phyloP scores from a whole-genome alignment of 2,113 vertebrate species.

The Microcebus tavaratra region DNA sequence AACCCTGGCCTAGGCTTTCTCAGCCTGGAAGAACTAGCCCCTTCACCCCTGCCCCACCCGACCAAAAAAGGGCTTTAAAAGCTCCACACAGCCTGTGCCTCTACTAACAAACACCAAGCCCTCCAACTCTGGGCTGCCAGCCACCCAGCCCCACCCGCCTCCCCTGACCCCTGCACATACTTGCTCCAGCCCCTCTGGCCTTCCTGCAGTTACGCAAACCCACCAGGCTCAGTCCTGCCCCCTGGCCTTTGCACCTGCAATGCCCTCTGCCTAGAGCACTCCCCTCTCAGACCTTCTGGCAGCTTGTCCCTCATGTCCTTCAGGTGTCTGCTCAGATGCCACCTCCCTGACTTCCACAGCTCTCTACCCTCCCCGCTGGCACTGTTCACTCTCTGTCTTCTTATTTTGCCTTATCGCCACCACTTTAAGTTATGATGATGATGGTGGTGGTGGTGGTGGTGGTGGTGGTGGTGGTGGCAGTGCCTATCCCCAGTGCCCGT shows the following conservation, averaged over 20 bases:
- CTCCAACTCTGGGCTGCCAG: neutral
- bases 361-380: neutral
- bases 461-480: too few species aligned
- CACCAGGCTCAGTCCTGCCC: neutral
- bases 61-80: neutral
- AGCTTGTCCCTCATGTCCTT: neutral
- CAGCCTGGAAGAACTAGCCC: neutral
- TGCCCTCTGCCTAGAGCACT: neutral
- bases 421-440: neutral
- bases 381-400: neutral
- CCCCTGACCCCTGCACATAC: neutral
- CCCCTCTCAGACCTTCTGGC: neutral
- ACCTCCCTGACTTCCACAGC: neutral
- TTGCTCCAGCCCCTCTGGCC: neutral
- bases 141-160: accelerated
- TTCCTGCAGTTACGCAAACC: neutral
- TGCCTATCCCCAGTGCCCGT: too few species aligned
- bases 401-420: neutral
- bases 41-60: too few species aligned
- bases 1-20: neutral
- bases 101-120: neutral
- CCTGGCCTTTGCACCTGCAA: neutral
- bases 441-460: too few species aligned
- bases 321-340: neutral
- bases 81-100: neutral